These are phyloP conservation scores for Ranitomeya imitator DNA, from an alignment of 2,113 vertebrate species.

Conservation along the genomic window DNA sequence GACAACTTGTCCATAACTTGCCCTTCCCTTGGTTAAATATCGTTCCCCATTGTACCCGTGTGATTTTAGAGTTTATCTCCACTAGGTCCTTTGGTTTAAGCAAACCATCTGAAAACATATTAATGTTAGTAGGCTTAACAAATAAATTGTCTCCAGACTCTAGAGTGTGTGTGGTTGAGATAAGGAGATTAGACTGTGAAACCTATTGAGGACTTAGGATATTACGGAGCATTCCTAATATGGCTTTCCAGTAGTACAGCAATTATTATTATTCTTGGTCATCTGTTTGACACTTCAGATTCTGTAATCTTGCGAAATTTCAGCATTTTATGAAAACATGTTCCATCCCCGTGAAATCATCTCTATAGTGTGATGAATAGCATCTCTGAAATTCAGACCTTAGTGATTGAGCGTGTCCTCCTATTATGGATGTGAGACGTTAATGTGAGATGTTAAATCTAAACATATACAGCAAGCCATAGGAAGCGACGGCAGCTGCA, in stretches of 20 bases:
- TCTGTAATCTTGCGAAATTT: background rate
- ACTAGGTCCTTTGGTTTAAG: no score
- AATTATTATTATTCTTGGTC: background rate
- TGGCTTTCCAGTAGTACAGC: background rate
- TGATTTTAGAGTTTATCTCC: background rate
- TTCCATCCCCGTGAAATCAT: background rate
- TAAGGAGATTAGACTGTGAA: background rate
- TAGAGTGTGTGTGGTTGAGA: background rate
- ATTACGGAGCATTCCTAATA: background rate
- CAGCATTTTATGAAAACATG: background rate
- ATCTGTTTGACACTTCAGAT: background rate
- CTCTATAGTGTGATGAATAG: background rate
- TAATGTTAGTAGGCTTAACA: no score
- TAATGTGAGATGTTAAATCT: conserved; percentile 36
- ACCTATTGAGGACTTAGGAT: background rate
- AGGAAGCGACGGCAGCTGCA: conserved; percentile 4
- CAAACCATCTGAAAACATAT: no score
- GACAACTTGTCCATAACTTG: no score
- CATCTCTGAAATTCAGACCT: background rate
- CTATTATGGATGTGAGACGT: background rate
- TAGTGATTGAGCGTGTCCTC: background rate
- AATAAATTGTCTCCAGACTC: background rate
- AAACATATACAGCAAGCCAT: conserved; percentile 12
- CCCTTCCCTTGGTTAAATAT: background rate
- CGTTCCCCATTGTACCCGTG: background rate